Evolutionary conservation across 2,797 vertebrate species (phyloP).

Genomic region (Odontamblyopus lacepedii): DNA sequence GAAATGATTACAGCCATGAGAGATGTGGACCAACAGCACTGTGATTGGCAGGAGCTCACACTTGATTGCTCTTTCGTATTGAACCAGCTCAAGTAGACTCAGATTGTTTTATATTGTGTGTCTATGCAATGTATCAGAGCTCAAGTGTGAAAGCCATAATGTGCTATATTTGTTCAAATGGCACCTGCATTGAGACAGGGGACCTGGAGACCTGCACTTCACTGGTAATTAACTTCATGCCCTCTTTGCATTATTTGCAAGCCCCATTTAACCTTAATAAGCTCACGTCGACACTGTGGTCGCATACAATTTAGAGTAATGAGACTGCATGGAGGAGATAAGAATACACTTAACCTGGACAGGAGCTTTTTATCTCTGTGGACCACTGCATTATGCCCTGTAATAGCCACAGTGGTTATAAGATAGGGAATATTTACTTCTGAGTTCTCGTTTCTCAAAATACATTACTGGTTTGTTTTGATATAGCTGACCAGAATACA

Average conservation of each 20-base stretch:
- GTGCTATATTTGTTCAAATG: neutral
- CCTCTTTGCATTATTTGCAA: conserved; percentile 40
- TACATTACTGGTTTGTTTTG: conserved; percentile 5
- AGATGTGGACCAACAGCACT: neutral
- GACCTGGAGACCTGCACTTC: conserved; percentile 22
- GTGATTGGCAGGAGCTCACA: neutral
- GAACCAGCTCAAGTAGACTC: neutral
- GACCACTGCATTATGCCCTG: conserved; percentile 27
- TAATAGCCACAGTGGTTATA: conserved; percentile 4
- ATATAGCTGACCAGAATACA: conserved; percentile 7
- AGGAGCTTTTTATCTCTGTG: conserved; percentile 32
- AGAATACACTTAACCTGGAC: conserved; percentile 24
- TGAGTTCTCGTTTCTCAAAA: conserved; percentile 1
- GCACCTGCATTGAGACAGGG: conserved; percentile 1
- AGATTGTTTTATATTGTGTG: neutral
- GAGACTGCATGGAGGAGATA: conserved; percentile 54
- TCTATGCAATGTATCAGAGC: neutral
- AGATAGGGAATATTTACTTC: neutral
- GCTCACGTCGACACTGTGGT: conserved; percentile 14
- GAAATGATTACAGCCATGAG: neutral
- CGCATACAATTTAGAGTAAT: conserved; percentile 20
- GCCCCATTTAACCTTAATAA: conserved; percentile 52
- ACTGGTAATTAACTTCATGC: conserved; percentile 32
- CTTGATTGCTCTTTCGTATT: neutral
- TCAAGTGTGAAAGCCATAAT: neutral